Evolutionary conservation across 2,113 vertebrate genomes (phyloP).

Genomic region (Syngnathoides biaculeatus): DNA sequence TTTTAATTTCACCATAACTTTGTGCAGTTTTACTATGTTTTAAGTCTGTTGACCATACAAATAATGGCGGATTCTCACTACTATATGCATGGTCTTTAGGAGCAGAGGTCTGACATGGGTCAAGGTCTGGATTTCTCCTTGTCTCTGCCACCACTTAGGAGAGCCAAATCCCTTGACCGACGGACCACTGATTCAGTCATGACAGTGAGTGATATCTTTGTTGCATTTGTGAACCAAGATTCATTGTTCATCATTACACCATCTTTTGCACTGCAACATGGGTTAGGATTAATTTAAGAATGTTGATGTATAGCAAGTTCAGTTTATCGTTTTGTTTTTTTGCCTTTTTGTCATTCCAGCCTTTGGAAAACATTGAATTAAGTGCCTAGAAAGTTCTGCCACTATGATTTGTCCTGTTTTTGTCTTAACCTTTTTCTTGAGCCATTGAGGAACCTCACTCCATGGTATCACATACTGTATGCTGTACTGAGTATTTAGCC

Average conservation of each 20-base stretch:
- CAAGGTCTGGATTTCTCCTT: constrained; percentile 68
- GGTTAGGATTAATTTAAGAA: not conserved
- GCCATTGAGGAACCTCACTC: not conserved
- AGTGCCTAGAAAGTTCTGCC: not conserved
- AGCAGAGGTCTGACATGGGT: constrained; percentile 48
- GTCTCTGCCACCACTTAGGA: constrained; percentile 72
- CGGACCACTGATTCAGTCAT: constrained; percentile 80
- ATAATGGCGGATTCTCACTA: not conserved
- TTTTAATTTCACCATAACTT: not conserved
- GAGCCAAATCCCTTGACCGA: constrained; percentile 80
- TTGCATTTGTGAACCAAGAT: not conserved
- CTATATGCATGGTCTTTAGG: constrained; percentile 53
- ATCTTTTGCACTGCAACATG: not conserved
- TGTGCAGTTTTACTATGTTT: not conserved
- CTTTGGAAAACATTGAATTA: not conserved
- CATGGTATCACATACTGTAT: not conserved
- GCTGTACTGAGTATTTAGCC: not conserved
- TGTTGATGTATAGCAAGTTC: not conserved
- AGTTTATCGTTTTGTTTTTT: not conserved
- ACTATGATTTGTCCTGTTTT: not conserved
- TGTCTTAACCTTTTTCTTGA: too few species aligned
- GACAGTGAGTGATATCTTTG: constrained; percentile 67
- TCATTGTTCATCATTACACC: not conserved
- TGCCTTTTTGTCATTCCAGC: not conserved
- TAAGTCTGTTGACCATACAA: not conserved